Evolutionary conservation across 2,888 invertebrate species (phyloP), one percentile per base, ranked within the genome.

Genomic region (Cistogaster globosa): DNA sequence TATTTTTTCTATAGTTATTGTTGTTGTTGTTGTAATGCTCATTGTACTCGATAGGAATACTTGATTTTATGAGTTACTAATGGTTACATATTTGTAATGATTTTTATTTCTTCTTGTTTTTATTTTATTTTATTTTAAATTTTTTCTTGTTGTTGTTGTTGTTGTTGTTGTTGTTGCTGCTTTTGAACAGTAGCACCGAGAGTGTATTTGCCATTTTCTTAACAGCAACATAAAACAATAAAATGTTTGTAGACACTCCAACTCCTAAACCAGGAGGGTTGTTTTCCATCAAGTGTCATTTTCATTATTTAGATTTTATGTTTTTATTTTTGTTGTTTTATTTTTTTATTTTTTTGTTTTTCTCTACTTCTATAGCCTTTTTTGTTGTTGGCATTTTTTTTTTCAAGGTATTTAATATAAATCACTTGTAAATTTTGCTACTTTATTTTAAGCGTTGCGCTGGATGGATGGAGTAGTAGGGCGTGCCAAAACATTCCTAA

Each of bases 341-440:
- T n/a, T 32, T n/a, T 22, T 38, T 14, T 14, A 8, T 32, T 1
- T 69, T 26, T 57, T 55, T 42, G 6, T n/a, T 62, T 9, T 22
- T 32, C 1, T 38, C 53, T n/a, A n/a, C n/a, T n/a, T n/a, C n/a
- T n/a, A n/a, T n/a, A n/a, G n/a, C 12, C 14, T 0, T 38, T 38
- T 5, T 74, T 22, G 20, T 22, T 53, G 51, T 53, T 67, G 20
- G 36, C n/a, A n/a, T n/a, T n/a, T n/a, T n/a, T n/a, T 32, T 32
- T 67, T 60, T 77, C 60, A 68, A 26, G 63, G 63, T 72, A 72
- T 79, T 79, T 71, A 63, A 65, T 72, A 69, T 72, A 72, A 79
- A 79, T 79, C 79, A 79, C 79, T 80, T 72, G 79, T 72, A 42
- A 80, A 72, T 58, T 80, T 72, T 72, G 71, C 57, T 79, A 58